phyloP scores from a whole-genome alignment of 2,113 vertebrate genomes.

The Mustelus asterias region DNA sequence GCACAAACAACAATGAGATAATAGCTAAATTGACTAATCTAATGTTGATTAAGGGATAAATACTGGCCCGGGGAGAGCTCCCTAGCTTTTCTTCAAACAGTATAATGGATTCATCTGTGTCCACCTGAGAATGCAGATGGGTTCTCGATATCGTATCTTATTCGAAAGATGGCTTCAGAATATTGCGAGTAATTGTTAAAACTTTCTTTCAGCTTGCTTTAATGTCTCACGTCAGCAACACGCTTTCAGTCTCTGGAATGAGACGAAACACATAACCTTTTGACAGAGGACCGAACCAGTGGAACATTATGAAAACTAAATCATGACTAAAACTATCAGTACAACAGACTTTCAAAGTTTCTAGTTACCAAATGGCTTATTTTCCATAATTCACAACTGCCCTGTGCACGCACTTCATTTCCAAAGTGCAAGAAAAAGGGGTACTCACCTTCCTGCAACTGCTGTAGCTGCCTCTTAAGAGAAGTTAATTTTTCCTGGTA shows the following conservation, averaged over 20 bases:
- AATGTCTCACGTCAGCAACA: not conserved
- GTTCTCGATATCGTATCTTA: not conserved
- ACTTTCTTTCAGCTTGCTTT: not conserved
- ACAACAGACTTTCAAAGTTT: not conserved
- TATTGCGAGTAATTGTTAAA: not conserved
- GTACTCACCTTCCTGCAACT: conserved; percentile 84
- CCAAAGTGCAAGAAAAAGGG: not conserved
- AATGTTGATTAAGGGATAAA: not conserved
- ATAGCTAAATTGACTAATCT: not conserved
- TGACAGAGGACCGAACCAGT: not conserved
- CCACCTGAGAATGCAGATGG: too few species aligned
- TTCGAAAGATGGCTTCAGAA: not conserved
- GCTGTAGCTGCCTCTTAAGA: conserved; percentile 86
- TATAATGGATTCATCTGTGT: not conserved
- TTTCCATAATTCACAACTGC: not conserved
- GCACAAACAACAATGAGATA: not conserved
- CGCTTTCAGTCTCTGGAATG: not conserved
- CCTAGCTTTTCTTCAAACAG: not conserved
- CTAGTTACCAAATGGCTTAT: not conserved
- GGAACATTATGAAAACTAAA: not conserved
- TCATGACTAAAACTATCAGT: not conserved
- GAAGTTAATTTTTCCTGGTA: conserved; percentile 96
- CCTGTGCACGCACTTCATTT: not conserved
- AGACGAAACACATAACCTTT: not conserved
- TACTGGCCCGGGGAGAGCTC: not conserved